Percentiles rank a stretch among this genome's conserved stretches.
phyloP scores from a whole-genome alignment of 2,888 invertebrate genomes.

The Drosophila koepferae region DNA sequence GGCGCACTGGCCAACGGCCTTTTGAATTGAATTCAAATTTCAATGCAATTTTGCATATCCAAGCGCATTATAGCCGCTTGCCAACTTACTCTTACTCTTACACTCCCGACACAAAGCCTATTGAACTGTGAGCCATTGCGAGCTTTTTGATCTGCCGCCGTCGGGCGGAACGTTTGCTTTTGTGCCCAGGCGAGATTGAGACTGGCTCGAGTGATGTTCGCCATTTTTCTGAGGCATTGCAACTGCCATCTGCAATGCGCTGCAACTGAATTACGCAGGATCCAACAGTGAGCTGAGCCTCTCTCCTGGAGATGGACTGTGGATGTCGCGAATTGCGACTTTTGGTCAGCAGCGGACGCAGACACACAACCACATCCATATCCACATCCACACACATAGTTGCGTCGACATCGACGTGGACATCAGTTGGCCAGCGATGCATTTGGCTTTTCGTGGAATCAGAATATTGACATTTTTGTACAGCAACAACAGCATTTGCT shows the following conservation, averaged over 20 bases:
- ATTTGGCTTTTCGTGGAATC: constrained; percentile 82
- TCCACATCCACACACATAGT: constrained; percentile 6
- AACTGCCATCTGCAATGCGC: constrained; percentile 49
- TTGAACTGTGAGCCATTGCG: constrained; percentile 74
- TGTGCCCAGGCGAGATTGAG: constrained; percentile 65
- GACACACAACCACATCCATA: constrained; percentile 7
- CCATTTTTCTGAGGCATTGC: constrained; percentile 65
- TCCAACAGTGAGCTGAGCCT: constrained; percentile 26
- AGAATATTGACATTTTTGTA: constrained; percentile 83
- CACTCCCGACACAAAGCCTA: constrained; percentile 68
- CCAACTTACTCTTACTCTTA: constrained; percentile 71
- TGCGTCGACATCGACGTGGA: constrained; percentile 36
- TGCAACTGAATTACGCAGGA: constrained; percentile 76
- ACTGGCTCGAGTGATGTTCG: constrained; percentile 61
- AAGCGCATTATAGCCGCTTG: constrained; percentile 81
- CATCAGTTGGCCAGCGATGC: constrained; percentile 61
- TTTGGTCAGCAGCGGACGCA: constrained; percentile 21
- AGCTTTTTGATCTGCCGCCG: constrained; percentile 72
- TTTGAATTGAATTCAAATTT: constrained; percentile 84
- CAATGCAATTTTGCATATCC: constrained; percentile 84
- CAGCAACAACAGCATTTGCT: constrained; percentile 62
- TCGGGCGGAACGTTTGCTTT: constrained; percentile 60
- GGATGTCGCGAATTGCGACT: constrained; percentile 45
- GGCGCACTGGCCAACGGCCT: constrained; percentile 54
- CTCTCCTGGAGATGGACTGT: constrained; percentile 51